These are phyloP conservation scores for Psittacula echo DNA, from an alignment of 2,797 vertebrate species.

Conservation along the genomic window DNA sequence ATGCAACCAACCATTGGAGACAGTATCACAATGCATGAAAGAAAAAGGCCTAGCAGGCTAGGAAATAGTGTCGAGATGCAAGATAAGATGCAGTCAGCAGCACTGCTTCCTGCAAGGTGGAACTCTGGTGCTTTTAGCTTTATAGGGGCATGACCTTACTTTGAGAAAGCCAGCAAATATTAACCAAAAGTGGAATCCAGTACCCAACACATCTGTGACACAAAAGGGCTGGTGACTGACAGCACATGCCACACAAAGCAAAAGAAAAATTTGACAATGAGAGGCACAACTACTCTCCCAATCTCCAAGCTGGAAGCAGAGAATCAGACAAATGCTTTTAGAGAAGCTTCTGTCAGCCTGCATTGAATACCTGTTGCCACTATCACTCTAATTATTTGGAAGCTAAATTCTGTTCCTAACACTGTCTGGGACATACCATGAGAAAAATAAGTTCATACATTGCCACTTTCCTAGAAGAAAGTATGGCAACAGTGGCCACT, in stretches of 20 bases:
- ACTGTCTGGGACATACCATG: accelerated
- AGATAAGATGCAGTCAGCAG: neutral
- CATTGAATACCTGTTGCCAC: neutral
- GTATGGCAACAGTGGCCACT: neutral
- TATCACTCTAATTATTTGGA: neutral
- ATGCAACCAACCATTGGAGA: neutral
- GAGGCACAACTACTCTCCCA: neutral
- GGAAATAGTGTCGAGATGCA: neutral
- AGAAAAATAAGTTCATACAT: neutral
- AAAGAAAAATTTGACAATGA: neutral
- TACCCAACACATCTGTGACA: neutral
- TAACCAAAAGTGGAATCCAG: neutral
- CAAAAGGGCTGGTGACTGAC: neutral
- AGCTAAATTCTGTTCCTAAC: neutral
- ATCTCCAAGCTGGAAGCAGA: neutral
- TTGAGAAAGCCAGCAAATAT: neutral
- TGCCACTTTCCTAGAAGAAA: neutral
- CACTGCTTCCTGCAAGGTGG: neutral
- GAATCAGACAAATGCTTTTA: neutral
- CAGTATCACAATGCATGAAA: neutral
- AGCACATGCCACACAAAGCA: neutral
- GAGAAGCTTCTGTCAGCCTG: neutral
- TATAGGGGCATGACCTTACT: neutral
- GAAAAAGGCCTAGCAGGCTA: neutral
- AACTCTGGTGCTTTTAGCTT: neutral